phyloP scores from a whole-genome alignment of 1,140 invertebrate species.

The Drosophila repleta region DNA sequence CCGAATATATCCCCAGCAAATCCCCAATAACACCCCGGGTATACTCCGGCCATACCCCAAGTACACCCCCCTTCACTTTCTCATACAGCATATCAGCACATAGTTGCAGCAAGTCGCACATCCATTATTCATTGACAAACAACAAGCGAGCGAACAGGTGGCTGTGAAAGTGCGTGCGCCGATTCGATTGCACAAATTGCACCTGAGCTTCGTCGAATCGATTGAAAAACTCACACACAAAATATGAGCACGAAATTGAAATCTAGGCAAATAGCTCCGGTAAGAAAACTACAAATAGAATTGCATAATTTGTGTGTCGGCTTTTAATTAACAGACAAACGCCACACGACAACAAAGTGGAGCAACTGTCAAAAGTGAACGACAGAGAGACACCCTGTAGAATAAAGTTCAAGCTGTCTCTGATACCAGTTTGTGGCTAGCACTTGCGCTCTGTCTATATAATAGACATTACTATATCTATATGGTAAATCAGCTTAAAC shows the following conservation, averaged over 20 bases:
- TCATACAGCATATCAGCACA: constrained; percentile 1
- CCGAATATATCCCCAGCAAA: too few relatives aligned
- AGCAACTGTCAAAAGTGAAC: neutral
- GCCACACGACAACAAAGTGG: neutral
- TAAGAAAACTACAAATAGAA: constrained; percentile 30
- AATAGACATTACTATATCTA: too few relatives aligned
- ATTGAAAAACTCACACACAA: constrained; percentile 13
- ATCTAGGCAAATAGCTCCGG: neutral
- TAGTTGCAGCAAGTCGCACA: constrained; percentile 26
- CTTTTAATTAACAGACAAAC: constrained; percentile 33
- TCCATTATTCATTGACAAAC: constrained; percentile 25
- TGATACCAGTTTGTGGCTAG: too few relatives aligned
- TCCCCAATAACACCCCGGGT: too few relatives aligned
- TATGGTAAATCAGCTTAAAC: too few relatives aligned
- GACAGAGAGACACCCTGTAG: constrained; percentile 1
- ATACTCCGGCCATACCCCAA: too few relatives aligned
- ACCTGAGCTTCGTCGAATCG: too few relatives aligned
- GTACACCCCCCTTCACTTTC: neutral
- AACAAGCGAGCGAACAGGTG: constrained; percentile 23
- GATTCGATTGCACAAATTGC: constrained; percentile 28
- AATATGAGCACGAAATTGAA: constrained; percentile 13
- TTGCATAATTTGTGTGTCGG: constrained; percentile 34
- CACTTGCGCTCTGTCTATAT: too few relatives aligned
- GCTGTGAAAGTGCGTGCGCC: constrained; percentile 38
- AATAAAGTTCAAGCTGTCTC: too few relatives aligned